These are phyloP conservation scores for Drosophila rufa DNA, from an alignment of 1,140 invertebrate species.

Conservation along the genomic window DNA sequence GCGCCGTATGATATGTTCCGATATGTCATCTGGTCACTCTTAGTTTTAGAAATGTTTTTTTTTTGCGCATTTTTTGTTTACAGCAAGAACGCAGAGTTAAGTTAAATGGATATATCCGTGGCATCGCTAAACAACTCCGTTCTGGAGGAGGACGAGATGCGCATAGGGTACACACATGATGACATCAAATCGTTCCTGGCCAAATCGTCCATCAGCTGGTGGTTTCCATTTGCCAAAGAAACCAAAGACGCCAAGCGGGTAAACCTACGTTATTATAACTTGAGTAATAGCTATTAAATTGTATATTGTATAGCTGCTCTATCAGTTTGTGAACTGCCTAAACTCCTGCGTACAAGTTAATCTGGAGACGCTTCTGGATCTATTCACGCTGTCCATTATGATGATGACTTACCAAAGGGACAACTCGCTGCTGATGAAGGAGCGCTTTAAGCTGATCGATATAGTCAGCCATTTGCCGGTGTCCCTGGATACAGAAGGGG, in stretches of 20 bases:
- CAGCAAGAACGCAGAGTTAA: background rate
- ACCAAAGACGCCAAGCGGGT: conserved; percentile 18
- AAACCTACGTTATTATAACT: background rate
- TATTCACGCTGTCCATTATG: conserved; percentile 41
- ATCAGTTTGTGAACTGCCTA: background rate
- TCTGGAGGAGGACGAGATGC: conserved; percentile 19
- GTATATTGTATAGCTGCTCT: background rate
- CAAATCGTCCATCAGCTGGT: conserved; percentile 14
- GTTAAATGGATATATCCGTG: conserved; percentile 14
- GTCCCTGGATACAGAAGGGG: conserved; percentile 4
- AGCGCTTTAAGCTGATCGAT: conserved; percentile 31
- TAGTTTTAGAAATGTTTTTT: background rate
- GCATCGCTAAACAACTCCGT: background rate
- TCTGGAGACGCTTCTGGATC: conserved; percentile 15
- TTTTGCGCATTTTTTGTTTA: conserved; percentile 37
- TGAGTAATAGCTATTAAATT: background rate
- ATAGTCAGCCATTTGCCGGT: conserved; percentile 9
- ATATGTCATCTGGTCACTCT: conserved; percentile 6
- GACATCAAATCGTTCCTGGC: conserved; percentile 16
- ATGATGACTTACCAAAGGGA: conserved; percentile 40
- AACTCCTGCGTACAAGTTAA: background rate
- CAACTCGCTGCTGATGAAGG: conserved; percentile 2
- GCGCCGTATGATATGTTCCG: background rate
- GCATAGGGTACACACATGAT: conserved; percentile 11
- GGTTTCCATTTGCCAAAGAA: conserved; percentile 10